Base-by-base conservation (phyloP, 1,140 invertebrate species). In the Cyclargus thomasi region DNA sequence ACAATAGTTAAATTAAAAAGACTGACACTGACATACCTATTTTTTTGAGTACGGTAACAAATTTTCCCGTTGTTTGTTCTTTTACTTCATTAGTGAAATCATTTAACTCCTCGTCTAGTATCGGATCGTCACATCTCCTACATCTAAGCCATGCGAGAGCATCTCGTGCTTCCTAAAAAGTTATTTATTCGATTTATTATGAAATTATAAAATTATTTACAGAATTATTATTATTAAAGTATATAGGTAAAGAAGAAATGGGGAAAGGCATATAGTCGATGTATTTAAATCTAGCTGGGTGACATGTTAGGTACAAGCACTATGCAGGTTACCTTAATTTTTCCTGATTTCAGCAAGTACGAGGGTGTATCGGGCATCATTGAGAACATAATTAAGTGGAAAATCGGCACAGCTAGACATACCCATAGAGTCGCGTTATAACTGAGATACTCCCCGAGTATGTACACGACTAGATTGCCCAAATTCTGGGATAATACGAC, bases 281-380 rank as follows among this genome's bases (percentile, higher is more conserved):
- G 29, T 35, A 35, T 35, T 35, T 35, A 5, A 5, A 35, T 35
- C 29, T 5, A 35, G 8, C 29, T 35, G 8, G 3, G 29, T 35
- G 8, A 35, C n/a, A n/a, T n/a, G n/a, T n/a, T n/a, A n/a, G n/a
- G n/a, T n/a, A n/a, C n/a, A n/a, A n/a, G n/a, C n/a, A 35, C 3
- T 35, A 35, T 5, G 3, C 29, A 35, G 3, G 10, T 77, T 47
- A 89, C 86, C 75, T 89, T 81, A 67, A 85, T 74, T 67, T 88
- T 88, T 1, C 85, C 86, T 68, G 73, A 71, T 67, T 89, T 89
- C 39, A 89, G 63, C 55, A 89, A 70, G 72, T 79, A 89, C 14
- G 85, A 88, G 0, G 86, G 86, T 0, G 85, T 86, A 11, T 89
- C 86, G 0, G 85, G 86, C 84, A 89, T 86, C 0, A 79, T 72